These are phyloP conservation scores for Ranitomeya imitator DNA, from an alignment of 2,113 vertebrate genomes.

Conservation along the genomic window DNA sequence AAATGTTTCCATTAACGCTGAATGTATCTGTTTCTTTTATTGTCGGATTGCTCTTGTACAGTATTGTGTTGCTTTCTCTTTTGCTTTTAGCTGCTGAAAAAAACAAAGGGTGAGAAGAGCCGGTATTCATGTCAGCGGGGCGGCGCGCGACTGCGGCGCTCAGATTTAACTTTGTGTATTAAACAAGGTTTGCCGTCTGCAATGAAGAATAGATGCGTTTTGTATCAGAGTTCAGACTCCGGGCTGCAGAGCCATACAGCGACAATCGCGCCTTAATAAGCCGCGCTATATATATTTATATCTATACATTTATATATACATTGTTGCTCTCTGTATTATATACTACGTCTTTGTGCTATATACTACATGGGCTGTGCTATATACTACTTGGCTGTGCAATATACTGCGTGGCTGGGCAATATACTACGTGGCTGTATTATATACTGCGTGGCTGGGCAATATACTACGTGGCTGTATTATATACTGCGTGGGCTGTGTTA, in stretches of 20 bases:
- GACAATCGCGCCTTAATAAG: slow-evolving; percentile 26
- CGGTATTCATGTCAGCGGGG: slow-evolving; percentile 18
- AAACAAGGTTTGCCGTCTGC: slow-evolving; percentile 35
- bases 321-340: not conserved
- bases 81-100: not conserved
- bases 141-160: not conserved
- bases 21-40: too few relatives aligned
- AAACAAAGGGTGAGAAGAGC: not conserved
- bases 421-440: too few relatives aligned
- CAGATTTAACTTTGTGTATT: slow-evolving; percentile 44
- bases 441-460: too few relatives aligned
- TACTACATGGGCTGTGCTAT: too few relatives aligned
- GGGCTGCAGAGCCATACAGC: not conserved
- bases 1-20: too few relatives aligned
- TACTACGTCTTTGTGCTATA: too few relatives aligned
- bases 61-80: not conserved
- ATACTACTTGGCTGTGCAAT: too few relatives aligned
- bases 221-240: slow-evolving; percentile 24
- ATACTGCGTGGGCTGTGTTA: too few relatives aligned
- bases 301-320: slow-evolving; percentile 18
- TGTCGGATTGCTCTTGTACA: too few relatives aligned
- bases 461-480: too few relatives aligned
- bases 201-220: slow-evolving; percentile 29
- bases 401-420: too few relatives aligned
- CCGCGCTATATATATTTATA: not conserved